Evolutionary conservation across 2,888 invertebrate species (phyloP), one percentile per base, ranked within the genome.

Genomic region (Epinotia ramella): DNA sequence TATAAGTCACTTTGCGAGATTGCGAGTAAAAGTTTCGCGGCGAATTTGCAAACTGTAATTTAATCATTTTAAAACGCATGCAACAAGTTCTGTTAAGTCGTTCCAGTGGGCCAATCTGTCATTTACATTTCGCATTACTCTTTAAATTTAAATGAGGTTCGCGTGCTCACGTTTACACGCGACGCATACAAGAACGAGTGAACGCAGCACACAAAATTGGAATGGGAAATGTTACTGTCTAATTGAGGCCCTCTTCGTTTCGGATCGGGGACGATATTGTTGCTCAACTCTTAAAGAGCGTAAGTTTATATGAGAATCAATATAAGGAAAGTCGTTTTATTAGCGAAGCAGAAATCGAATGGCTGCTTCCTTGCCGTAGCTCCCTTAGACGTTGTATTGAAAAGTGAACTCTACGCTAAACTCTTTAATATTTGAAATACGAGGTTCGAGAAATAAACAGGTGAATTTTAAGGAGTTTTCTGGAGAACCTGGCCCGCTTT

Each of bases 21-120:
- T 66, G 40, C 73, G 40, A 60, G 59, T n/a, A n/a, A 73, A 73
- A 73, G 20, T 60, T 59, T 28, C 40, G 40, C 40, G 13, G 16
- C 56, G 40, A 67, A 73, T 67, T 33, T 67, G 62, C 49, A 33
- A 62, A 53, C 53, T 16, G 73, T 53, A 53, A 73, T 67, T 73
- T 62, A 73, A 73, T 73, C 67, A 73, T 73, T 73, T 73, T 73
- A 73, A 73, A 73, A 73, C 73, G 60, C 73, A 62, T 24, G 66
- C 67, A 67, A 62, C 60, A 66, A 56, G 66, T 62, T 44, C 44
- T 72, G 67, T 60, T 53, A 9, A 18, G 46, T 60, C 20, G 46
- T 12, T 60, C 44, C 12, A 56, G 11, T 18, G 11, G 53, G n/a
- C n/a, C n/a, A 4, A n/a, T 53, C 2, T 53, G 53, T 7, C 53